Conservation (phyloP, 1,140 invertebrate genomes). For the Nephotettix cincticeps region DNA sequence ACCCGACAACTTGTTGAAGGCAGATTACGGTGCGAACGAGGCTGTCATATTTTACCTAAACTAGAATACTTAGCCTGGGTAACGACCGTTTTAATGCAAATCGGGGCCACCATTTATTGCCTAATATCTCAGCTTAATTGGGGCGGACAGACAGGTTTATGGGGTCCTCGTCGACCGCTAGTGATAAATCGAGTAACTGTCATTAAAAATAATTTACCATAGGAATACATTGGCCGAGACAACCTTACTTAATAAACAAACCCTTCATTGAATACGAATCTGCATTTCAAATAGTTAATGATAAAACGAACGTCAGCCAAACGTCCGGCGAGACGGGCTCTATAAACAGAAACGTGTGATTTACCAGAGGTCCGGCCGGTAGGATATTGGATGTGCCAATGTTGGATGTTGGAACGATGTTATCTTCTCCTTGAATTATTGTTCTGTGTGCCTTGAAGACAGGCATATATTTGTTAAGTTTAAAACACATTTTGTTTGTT, state of each 20-base stretch:
- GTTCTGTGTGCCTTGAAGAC: no score
- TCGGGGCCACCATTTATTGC: conserved; percentile 16
- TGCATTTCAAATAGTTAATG: conserved; percentile 7
- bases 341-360: no score
- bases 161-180: neutral
- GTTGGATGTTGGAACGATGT: no score
- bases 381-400: no score
- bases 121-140: conserved; percentile 20
- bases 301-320: neutral
- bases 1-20: neutral
- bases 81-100: conserved; percentile 18
- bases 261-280: conserved; percentile 18
- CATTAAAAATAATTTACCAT: conserved; percentile 21
- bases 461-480: no score
- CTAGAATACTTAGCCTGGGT: conserved; percentile 12
- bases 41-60: conserved; percentile 18
- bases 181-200: conserved; percentile 16
- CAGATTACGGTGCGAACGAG: conserved; percentile 15
- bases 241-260: conserved; percentile 22
- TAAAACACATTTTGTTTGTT: no score
- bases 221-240: conserved; percentile 16
- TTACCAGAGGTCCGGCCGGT: no score
- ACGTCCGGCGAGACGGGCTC: no score
- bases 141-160: conserved; percentile 16
- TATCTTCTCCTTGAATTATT: no score